Evolutionary conservation across 2,113 vertebrate species (phyloP).

Genomic region (Neofelis nebulosa): DNA sequence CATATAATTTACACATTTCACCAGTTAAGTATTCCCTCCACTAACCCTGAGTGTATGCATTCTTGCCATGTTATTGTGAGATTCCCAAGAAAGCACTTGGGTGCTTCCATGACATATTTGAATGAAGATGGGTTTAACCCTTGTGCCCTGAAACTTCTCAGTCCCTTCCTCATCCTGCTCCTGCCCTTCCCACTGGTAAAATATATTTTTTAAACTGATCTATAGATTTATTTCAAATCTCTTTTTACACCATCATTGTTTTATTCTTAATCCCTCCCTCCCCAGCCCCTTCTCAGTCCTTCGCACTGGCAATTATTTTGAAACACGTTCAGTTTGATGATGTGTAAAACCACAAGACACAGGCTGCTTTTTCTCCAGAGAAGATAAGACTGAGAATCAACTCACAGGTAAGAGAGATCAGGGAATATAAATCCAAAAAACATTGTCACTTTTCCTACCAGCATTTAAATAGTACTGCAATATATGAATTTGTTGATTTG

Average conservation of each 20-base stretch:
- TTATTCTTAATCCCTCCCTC: neutral
- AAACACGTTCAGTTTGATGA: neutral
- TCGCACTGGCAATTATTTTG: neutral
- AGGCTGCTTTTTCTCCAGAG: neutral
- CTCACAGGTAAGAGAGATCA: neutral
- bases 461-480: neutral
- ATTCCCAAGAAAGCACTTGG: neutral
- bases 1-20: neutral
- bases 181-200: neutral
- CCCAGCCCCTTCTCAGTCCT: neutral
- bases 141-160: neutral
- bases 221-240: slow-evolving; percentile 24
- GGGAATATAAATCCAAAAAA: neutral
- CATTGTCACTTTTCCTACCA: neutral
- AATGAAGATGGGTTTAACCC: neutral
- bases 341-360: neutral
- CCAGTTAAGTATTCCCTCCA: neutral
- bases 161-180: neutral
- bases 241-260: neutral
- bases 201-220: neutral
- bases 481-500: neutral
- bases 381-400: neutral
- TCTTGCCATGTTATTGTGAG: neutral
- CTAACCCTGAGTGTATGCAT: neutral
- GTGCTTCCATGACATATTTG: neutral